phyloP scores from a whole-genome alignment of 2,888 invertebrate genomes.

The Strigamia crassipes region DNA sequence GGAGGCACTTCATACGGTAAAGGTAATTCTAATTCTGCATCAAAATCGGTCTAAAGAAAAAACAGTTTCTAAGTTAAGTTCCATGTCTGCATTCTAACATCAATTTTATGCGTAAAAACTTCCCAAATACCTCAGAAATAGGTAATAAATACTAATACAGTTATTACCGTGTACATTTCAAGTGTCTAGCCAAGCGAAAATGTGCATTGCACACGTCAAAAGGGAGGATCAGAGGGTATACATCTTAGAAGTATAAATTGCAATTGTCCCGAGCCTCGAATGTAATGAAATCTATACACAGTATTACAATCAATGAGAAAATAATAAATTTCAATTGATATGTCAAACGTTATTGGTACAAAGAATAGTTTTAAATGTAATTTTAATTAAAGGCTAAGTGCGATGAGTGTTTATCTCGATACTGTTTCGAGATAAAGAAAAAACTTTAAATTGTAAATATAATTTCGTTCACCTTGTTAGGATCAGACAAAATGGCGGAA shows the following conservation, averaged over 20 bases:
- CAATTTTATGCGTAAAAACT: neutral
- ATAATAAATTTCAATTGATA: slow-evolving; percentile 11
- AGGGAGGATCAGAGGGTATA: neutral
- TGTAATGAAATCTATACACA: neutral
- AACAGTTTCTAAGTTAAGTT: neutral
- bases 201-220: neutral
- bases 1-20: slow-evolving; percentile 40
- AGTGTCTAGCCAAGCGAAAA: neutral
- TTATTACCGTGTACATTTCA: neutral
- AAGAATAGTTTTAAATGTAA: neutral
- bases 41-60: neutral
- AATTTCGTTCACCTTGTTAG: too few relatives aligned
- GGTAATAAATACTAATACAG: neutral
- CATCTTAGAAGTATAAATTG: neutral
- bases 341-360: slow-evolving; percentile 2
- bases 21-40: neutral
- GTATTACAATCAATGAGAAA: neutral
- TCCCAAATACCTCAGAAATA: neutral
- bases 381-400: too few relatives aligned
- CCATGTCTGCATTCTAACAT: neutral
- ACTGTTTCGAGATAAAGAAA: too few relatives aligned
- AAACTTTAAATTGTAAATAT: too few relatives aligned
- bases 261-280: neutral
- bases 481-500: too few relatives aligned
- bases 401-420: too few relatives aligned